Evolutionary conservation across 35 echinoderm and acorn worm species (phyloP), one percentile per base, ranked within the genome.

Genomic region (Patiria miniata): DNA sequence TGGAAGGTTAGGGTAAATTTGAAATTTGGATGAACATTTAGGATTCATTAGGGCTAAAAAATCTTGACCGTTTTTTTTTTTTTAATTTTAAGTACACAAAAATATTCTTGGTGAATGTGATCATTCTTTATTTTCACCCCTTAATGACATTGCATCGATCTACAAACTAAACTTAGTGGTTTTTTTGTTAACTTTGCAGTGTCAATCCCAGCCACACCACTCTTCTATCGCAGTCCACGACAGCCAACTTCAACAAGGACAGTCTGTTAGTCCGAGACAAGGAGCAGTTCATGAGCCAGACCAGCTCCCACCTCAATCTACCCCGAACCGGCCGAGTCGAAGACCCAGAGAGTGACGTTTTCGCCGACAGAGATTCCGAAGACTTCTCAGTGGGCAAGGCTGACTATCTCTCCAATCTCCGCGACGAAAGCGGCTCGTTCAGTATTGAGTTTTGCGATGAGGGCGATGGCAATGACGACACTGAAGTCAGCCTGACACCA

Each of bases 211-310:
- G 52, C 57, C 32, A 85, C 0, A 18, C 83, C 21, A 68, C 78
- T 30, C 78, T 85, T 39, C 55, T 61, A 47, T 77, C 84, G 2
- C 36, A 86, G 12, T 58, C 61, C 51, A 58, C 84, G 51, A 86
- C 92, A 22, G 80, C 88, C 38, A 84, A 83, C 59, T 94, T 94
- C 42, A 90, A 85, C 83, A 90, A 92, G 37, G 92, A 94, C 92
- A 94, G 92, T 54, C 77, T 90, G 29, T 60, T 94, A 8, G 21
- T 94, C 16, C 39, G 92, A 83, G 87, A 94, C 56, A 82, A 85
- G 30, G 36, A 59, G 34, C 79, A 84, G 47, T 94, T 94, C 52
- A 23, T 73, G 19, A 51, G 68, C n/a, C 92, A 89, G 30, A 94
- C 87, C 10, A 65, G 77, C 57, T 40, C 42, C 8, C 83, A 79